Percentiles rank a stretch among this genome's conserved stretches.
Evolutionary conservation across 1,140 invertebrate species (phyloP).

Genomic region (Chrysopa pallens): DNA sequence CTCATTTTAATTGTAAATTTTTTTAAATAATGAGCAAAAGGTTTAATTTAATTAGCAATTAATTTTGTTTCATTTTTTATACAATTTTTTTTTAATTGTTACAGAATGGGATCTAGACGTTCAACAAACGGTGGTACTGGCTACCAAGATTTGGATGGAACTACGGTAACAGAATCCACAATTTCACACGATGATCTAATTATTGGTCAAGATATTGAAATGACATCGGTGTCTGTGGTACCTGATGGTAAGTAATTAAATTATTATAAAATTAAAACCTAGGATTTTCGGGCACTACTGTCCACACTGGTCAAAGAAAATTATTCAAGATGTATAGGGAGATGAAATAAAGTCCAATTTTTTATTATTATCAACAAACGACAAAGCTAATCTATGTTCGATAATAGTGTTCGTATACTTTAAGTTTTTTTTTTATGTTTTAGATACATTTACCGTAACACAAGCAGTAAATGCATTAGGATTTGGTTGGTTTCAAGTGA

Average conservation of each 20-base stretch:
- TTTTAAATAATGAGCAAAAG: too few species aligned
- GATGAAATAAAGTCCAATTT: too few species aligned
- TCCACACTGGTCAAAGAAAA: too few species aligned
- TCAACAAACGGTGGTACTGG: neutral
- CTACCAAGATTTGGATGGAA: neutral
- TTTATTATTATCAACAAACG: too few species aligned
- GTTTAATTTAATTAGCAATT: too few species aligned
- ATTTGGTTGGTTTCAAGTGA: conserved; percentile 92
- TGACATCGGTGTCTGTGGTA: conserved; percentile 61
- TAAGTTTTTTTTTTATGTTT: conserved; percentile 16
- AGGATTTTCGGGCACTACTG: too few species aligned
- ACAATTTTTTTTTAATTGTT: neutral
- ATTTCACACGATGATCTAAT: conserved; percentile 12
- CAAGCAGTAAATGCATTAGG: conserved; percentile 90
- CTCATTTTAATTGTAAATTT: too few species aligned
- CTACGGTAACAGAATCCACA: neutral
- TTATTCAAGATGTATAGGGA: too few species aligned
- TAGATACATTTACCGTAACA: conserved; percentile 86
- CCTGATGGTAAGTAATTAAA: conserved; percentile 64
- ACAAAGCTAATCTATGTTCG: too few species aligned
- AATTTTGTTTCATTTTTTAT: neutral
- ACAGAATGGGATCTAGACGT: neutral
- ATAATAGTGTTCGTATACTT: too few species aligned
- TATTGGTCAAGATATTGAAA: conserved; percentile 47
- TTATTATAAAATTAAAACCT: too few species aligned